These are phyloP conservation scores for Xylota sylvarum DNA, from an alignment of 2,888 invertebrate species.

Conservation along the genomic window DNA sequence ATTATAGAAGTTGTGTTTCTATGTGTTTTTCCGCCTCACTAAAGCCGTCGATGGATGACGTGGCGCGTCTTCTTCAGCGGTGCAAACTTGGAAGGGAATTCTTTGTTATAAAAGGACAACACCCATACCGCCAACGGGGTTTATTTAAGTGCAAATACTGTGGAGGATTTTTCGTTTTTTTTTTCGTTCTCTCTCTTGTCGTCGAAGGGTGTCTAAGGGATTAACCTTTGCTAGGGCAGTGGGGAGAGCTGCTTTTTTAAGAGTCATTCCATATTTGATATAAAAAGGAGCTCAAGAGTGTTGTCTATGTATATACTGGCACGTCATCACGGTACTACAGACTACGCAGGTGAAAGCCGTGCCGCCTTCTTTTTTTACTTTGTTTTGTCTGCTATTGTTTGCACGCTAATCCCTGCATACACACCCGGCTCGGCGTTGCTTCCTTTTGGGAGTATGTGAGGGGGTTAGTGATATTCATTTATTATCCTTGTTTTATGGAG, in stretches of 20 bases:
- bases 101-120: constrained; percentile 67
- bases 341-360: constrained; percentile 44
- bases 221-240: constrained; percentile 62
- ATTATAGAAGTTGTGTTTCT: constrained; percentile 12
- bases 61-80: constrained; percentile 56
- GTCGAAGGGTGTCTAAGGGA: constrained; percentile 65
- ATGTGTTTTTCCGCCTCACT: constrained; percentile 62
- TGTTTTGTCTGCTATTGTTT: constrained; percentile 43
- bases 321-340: constrained; percentile 22
- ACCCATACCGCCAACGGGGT: not conserved
- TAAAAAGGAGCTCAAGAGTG: constrained; percentile 36
- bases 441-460: not conserved
- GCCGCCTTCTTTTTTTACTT: not conserved
- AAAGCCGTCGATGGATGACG: constrained; percentile 68
- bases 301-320: constrained; percentile 34
- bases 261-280: constrained; percentile 56
- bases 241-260: constrained; percentile 3
- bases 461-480: constrained; percentile 40
- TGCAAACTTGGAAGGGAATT: constrained; percentile 18
- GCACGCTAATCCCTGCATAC: constrained; percentile 59
- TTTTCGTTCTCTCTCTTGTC: not conserved
- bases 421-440: constrained; percentile 8
- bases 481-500: constrained; percentile 52
- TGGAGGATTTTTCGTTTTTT: constrained; percentile 34
- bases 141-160: constrained; percentile 37